Evolutionary conservation across 2,797 vertebrate species (phyloP).

Genomic region (Bradypus variegatus): DNA sequence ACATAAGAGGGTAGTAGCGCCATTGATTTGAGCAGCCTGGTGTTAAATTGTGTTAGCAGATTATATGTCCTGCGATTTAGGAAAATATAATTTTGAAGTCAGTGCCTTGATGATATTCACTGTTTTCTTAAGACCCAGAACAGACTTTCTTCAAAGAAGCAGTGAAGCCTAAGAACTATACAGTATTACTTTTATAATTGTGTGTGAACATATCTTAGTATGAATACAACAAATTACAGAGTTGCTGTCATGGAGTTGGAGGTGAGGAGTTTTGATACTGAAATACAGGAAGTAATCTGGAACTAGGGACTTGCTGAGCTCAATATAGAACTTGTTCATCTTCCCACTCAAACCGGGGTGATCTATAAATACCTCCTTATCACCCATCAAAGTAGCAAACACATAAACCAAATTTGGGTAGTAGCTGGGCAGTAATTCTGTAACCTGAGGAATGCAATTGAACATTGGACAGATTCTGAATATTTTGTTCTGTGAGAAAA

Average conservation of each 20-base stretch:
- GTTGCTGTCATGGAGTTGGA: background rate
- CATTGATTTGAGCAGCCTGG: conserved; percentile 6
- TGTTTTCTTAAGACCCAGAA: background rate
- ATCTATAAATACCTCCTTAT: background rate
- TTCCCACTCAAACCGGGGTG: background rate
- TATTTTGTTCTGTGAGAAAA: background rate
- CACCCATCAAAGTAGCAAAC: background rate
- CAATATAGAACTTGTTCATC: background rate
- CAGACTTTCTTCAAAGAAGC: background rate
- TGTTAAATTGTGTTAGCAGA: background rate
- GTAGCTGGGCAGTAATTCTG: background rate
- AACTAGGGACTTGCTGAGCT: background rate
- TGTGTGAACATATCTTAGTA: background rate
- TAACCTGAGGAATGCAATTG: background rate
- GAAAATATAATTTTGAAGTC: background rate
- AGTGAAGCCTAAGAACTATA: background rate
- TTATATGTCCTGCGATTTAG: background rate
- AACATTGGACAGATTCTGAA: background rate
- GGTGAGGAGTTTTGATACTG: background rate
- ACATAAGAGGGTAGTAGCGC: background rate
- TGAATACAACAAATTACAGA: background rate
- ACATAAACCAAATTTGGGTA: background rate
- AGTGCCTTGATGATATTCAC: background rate
- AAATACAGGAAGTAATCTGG: background rate
- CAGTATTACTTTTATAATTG: background rate